Percentiles rank a stretch among this genome's conserved stretches.
Evolutionary conservation across 2,113 vertebrate species (phyloP).

Genomic region (Oenanthe oenanthe): DNA sequence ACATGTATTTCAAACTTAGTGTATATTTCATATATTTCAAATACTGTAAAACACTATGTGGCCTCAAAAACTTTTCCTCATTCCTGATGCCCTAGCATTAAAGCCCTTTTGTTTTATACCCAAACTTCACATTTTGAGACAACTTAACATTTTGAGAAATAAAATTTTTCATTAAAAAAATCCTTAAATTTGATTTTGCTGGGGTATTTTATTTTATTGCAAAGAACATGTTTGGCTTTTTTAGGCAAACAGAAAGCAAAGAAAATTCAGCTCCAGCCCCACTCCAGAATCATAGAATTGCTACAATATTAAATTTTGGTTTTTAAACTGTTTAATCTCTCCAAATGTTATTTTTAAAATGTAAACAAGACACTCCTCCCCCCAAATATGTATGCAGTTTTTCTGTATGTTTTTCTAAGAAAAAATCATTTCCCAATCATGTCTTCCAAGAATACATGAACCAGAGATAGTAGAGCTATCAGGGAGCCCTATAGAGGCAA

Average conservation of each 20-base stretch:
- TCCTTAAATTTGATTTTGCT: fast-evolving
- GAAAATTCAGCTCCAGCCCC: background rate
- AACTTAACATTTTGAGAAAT: background rate
- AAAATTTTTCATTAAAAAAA: background rate
- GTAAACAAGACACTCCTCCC: fast-evolving
- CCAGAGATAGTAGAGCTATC: background rate
- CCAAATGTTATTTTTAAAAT: background rate
- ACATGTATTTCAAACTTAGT: background rate
- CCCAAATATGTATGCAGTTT: background rate
- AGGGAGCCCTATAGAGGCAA: background rate
- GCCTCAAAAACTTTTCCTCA: background rate
- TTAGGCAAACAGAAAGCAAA: background rate
- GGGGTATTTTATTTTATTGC: background rate
- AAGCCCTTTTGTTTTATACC: background rate
- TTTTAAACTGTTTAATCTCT: background rate
- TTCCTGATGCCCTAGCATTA: background rate
- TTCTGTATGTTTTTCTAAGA: background rate
- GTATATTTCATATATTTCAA: background rate
- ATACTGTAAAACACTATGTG: background rate
- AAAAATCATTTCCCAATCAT: background rate
- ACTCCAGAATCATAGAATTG: background rate
- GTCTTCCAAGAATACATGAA: background rate
- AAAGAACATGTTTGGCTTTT: background rate
- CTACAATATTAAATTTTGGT: background rate
- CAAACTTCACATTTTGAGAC: background rate